Base-by-base conservation (phyloP, 2,888 invertebrate genomes). In the Pinctada fucata region DNA sequence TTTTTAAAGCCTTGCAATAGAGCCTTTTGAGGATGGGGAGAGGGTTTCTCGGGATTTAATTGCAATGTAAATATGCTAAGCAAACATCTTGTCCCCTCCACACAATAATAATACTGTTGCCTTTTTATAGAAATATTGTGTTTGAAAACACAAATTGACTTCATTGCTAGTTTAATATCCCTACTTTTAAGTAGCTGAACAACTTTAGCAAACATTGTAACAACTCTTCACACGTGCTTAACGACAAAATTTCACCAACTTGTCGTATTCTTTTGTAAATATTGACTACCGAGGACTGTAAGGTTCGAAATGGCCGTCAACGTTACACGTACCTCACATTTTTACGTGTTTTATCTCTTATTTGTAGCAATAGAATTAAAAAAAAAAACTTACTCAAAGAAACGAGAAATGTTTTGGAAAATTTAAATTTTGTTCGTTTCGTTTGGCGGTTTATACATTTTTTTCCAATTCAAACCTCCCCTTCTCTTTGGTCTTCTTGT, bases 61-160 rank as follows among this genome's bases (percentile, higher is more conserved):
- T 75, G 50, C 75, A 51, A 48, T 49, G 79, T 75, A 75, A 79
- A 79, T 79, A 79, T 79, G 74, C 49, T 71, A 51, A 71, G 79
- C 66, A 79, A 79, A 79, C 79, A 75, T 71, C 67, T 70, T 51
- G 64, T 49, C 75, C 65, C 45, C 47, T 5, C 16, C 2, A 49
- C 52, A 79, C 71, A 79, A 71, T 68, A 58, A 49, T 10, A 63
- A 3, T n/a, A 52, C 58, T 16, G 69, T 69, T 52, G 58, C 51
- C 69, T 51, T 63, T 58, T 75, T 48, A 47, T 65, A 31, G 65
- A 74, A 66, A 48, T 48, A 74, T 74, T 63, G n/a, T 13, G 51
- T 64, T 50, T 45, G 65, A 78, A 74, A 66, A 50, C 63, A 6
- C 47, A 78, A 74, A 78, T 78, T 78, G 70, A 78, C 78, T 78